Conservation (phyloP, 2,888 invertebrate species). For the Temnothorax unifasciatus region DNA sequence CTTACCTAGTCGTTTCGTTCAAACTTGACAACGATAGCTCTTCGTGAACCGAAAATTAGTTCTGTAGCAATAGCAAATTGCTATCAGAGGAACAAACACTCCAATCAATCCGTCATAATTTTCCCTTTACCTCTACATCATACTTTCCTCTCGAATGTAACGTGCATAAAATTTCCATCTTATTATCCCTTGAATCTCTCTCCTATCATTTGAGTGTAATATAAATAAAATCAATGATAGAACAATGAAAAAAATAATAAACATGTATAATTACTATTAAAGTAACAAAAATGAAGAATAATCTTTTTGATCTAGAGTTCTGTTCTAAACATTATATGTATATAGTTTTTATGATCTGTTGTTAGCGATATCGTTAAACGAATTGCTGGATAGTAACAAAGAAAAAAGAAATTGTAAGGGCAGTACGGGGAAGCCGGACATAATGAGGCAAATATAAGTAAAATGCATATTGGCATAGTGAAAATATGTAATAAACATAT, state of each 20-base stretch:
- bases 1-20: slow-evolving; percentile 27
- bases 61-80: not conserved
- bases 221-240: not conserved
- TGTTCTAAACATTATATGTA: not conserved
- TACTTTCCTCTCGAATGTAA: not conserved
- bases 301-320: not conserved
- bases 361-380: not conserved
- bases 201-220: not conserved
- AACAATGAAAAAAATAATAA: slow-evolving; percentile 11
- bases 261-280: not conserved
- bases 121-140: not conserved
- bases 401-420: slow-evolving; percentile 37
- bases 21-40: not conserved
- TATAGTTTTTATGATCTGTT: not conserved
- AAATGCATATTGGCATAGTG: slow-evolving; percentile 71
- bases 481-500: slow-evolving; percentile 78
- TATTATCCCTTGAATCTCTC: too few species aligned
- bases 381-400: not conserved
- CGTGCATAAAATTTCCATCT: not conserved
- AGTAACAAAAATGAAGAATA: not conserved
- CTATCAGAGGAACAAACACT: not conserved
- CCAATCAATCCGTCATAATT: slow-evolving; percentile 4
- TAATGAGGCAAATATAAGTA: slow-evolving; percentile 59
- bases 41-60: not conserved
- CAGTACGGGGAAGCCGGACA: slow-evolving; percentile 46